Conservation (phyloP, 2,888 invertebrate genomes). For the Luffia ferchaultella region DNA sequence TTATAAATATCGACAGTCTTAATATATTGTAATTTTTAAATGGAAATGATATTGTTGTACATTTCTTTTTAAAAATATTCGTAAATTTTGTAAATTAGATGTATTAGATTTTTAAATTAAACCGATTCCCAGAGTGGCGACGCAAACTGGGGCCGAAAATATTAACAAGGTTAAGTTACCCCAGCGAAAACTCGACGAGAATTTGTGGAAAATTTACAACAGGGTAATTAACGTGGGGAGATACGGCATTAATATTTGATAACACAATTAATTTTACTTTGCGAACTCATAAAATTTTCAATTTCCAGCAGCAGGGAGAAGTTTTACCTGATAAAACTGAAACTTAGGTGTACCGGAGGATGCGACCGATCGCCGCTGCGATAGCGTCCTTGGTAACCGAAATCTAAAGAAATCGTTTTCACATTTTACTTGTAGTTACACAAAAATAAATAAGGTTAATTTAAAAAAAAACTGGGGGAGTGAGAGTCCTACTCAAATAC, state of each 20-base stretch:
- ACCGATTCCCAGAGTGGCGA: not conserved
- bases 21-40: too few relatives aligned
- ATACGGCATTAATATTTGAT: constrained; percentile 61
- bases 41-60: too few relatives aligned
- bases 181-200: not conserved
- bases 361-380: not conserved
- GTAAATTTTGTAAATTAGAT: not conserved
- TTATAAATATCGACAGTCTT: too few relatives aligned
- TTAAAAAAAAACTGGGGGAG: too few relatives aligned
- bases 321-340: constrained; percentile 55
- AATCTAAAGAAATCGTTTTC: too few relatives aligned
- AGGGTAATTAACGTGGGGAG: constrained; percentile 43
- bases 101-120: not conserved
- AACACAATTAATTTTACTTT: constrained; percentile 53
- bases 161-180: not conserved
- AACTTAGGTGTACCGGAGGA: constrained; percentile 31
- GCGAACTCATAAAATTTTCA: constrained; percentile 53
- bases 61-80: too few relatives aligned
- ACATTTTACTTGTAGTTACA: too few relatives aligned
- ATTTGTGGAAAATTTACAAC: constrained; percentile 12
- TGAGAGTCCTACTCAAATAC: too few relatives aligned
- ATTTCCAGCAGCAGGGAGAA: constrained; percentile 30
- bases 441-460: too few relatives aligned
- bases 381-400: not conserved
- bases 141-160: not conserved